phyloP scores from a whole-genome alignment of 1,140 invertebrate species.

The Scaptomyza pallida region DNA sequence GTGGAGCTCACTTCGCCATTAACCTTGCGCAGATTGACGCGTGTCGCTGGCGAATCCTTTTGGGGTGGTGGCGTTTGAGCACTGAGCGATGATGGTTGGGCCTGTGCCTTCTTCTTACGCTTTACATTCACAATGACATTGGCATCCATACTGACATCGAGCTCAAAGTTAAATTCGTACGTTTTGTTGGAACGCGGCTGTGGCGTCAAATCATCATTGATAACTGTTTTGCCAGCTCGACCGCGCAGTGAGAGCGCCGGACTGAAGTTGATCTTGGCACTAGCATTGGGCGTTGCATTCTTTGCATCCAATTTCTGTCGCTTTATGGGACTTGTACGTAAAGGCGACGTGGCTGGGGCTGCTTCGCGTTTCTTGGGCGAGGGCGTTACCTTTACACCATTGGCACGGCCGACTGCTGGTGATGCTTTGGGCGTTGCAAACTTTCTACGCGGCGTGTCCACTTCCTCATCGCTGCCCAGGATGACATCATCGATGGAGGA shows the following conservation, averaged over 20 bases:
- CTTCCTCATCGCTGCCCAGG: conserved; percentile 85
- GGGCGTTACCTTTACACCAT: neutral
- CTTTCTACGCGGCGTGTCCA: conserved; percentile 38
- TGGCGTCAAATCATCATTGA: conserved; percentile 77
- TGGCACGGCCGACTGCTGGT: neutral
- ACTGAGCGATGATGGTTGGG: conserved; percentile 23
- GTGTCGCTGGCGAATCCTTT: conserved; percentile 52
- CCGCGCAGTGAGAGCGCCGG: conserved; percentile 61
- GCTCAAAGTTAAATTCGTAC: conserved; percentile 81
- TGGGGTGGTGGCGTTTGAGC: neutral
- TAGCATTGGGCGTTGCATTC: conserved; percentile 25
- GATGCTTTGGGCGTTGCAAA: conserved; percentile 5
- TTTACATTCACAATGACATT: conserved; percentile 83
- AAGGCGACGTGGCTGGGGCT: conserved; percentile 3
- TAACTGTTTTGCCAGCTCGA: conserved; percentile 66
- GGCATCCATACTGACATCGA: conserved; percentile 83
- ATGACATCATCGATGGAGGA: conserved; percentile 83
- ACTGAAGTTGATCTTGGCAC: conserved; percentile 69
- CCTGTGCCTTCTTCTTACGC: conserved; percentile 68
- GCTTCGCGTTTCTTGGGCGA: conserved; percentile 51
- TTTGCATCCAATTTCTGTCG: conserved; percentile 50
- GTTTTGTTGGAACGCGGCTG: conserved; percentile 75
- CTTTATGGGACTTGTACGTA: conserved; percentile 34
- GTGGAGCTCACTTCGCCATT: conserved; percentile 14
- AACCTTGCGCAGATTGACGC: conserved; percentile 67